phyloP scores from a whole-genome alignment of 2,888 invertebrate genomes.

The Biston betularia region DNA sequence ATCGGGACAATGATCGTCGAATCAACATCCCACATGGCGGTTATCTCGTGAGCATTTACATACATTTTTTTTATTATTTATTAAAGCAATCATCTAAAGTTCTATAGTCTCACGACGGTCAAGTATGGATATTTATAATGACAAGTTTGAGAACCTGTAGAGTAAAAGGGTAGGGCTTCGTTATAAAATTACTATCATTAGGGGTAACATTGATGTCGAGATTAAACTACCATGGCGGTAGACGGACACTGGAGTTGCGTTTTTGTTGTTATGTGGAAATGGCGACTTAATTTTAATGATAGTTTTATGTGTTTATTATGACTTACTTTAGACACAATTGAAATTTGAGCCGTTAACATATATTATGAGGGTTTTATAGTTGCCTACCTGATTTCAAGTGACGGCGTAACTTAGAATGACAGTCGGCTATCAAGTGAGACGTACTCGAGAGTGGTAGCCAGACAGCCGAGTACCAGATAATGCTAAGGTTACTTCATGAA shows the following conservation, averaged over 20 bases:
- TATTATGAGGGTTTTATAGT: not conserved
- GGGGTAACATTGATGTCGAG: constrained; percentile 17
- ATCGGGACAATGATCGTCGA: too few relatives aligned
- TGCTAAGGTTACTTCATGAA: too few relatives aligned
- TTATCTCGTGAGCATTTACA: too few relatives aligned
- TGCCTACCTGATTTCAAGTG: too few relatives aligned
- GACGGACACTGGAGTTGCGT: constrained; percentile 6
- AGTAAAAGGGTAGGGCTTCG: constrained; percentile 9
- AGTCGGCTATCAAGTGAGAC: too few relatives aligned
- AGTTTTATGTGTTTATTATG: constrained; percentile 12
- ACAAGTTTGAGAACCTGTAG: constrained; percentile 17
- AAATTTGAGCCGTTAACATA: not conserved
- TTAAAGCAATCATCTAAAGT: too few relatives aligned
- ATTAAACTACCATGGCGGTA: constrained; percentile 13
- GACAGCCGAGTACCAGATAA: too few relatives aligned
- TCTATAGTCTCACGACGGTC: not conserved
- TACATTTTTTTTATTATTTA: too few relatives aligned
- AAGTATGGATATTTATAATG: not conserved
- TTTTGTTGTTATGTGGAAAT: constrained; percentile 10
- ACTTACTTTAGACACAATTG: not conserved
- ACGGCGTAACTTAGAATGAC: too few relatives aligned
- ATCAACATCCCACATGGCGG: too few relatives aligned
- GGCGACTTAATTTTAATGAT: constrained; percentile 17
- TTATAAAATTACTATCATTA: constrained; percentile 28
- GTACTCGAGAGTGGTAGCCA: too few relatives aligned